A percentile compares a stretch with the other conserved stretches of the same genome.
Conservation (phyloP, 2,888 invertebrate species). For the Apamea sordens region DNA sequence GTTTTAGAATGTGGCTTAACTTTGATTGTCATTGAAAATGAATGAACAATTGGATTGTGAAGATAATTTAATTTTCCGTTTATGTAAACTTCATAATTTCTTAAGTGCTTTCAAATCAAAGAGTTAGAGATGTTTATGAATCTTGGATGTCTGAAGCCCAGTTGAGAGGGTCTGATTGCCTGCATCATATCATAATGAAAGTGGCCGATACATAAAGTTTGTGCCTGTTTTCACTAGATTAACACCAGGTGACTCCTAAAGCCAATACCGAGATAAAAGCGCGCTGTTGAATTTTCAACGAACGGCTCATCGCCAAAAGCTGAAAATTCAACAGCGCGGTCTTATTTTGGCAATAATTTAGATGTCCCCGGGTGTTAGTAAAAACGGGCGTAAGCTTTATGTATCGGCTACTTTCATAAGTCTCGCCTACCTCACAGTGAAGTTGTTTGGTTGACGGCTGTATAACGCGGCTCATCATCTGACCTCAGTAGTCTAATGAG, state of each 20-base stretch:
- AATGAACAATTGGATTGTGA: neutral
- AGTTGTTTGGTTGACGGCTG: conserved; percentile 35
- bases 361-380: neutral
- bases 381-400: neutral
- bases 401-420: no score
- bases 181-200: conserved; percentile 7
- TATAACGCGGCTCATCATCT: conserved; percentile 46
- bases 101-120: neutral
- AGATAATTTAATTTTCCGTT: neutral
- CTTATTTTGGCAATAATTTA: no score
- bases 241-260: no score
- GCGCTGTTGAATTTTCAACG: no score
- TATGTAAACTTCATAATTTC: conserved; percentile 7
- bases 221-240: no score
- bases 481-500: conserved; percentile 31
- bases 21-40: neutral
- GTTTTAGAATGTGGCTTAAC: neutral
- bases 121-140: neutral
- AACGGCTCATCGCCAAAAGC: no score
- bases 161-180: neutral
- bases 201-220: neutral
- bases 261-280: neutral
- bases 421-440: conserved; percentile 14
- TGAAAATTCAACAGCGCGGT: no score
- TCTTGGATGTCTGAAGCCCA: neutral